These are phyloP conservation scores for Latrodectus elegans DNA, from an alignment of 2,888 invertebrate species.

Conservation along the genomic window DNA sequence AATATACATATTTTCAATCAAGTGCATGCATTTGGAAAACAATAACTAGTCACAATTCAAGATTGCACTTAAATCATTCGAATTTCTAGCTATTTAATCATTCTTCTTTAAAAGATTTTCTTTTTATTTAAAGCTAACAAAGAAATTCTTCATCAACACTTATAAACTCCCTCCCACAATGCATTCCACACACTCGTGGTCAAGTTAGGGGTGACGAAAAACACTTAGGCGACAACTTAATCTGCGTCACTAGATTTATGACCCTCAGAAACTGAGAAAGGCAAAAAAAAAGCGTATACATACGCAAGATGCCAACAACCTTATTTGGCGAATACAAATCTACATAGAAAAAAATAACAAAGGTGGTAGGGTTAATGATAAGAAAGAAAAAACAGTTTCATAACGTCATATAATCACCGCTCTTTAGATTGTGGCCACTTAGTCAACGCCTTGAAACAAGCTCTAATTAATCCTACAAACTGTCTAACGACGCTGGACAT, in stretches of 20 bases:
- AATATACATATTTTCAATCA: no score
- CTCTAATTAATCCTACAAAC: conserved; percentile 49
- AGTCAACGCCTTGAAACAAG: conserved; percentile 64
- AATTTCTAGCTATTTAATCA: no score
- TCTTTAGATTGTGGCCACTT: conserved; percentile 51
- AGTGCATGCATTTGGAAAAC: no score
- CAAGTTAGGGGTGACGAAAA: no score
- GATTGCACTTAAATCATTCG: no score
- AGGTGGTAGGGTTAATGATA: neutral
- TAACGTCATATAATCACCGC: conserved; percentile 45
- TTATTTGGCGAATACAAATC: conserved; percentile 34
- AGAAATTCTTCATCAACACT: no score
- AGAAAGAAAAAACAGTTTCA: neutral
- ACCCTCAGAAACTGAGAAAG: neutral
- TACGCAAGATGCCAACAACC: conserved; percentile 7
- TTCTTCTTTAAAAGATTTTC: no score
- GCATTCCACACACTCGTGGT: no score
- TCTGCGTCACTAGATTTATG: conserved; percentile 1
- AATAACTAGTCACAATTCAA: no score
- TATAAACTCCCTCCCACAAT: no score
- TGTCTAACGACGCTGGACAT: conserved; percentile 41
- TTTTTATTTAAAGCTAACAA: no score
- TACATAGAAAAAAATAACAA: neutral
- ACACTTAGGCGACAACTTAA: no score
- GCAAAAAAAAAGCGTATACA: conserved; percentile 2